Evolutionary conservation across 2,888 invertebrate species (phyloP).

Genomic region (Zhuqinia jingwanae): DNA sequence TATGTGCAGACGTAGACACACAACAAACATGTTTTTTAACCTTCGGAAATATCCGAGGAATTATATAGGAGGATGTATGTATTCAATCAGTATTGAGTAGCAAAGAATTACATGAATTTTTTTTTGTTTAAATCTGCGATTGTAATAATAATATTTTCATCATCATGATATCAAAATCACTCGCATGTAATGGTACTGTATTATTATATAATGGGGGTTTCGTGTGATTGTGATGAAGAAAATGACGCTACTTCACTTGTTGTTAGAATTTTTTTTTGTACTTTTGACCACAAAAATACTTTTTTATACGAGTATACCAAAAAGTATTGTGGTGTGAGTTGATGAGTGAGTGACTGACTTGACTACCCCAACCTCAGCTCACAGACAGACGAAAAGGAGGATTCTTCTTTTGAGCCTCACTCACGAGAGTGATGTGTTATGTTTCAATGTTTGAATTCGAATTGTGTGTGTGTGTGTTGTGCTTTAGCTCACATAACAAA

Average conservation of each 20-base stretch:
- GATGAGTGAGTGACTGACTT: not conserved
- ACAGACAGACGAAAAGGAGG: no score
- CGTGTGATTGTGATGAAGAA: slow-evolving; percentile 62
- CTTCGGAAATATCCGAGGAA: not conserved
- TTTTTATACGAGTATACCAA: slow-evolving; percentile 4
- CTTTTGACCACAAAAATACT: slow-evolving; percentile 10
- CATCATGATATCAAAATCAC: slow-evolving; percentile 40
- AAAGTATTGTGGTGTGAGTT: slow-evolving; percentile 19
- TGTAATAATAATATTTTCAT: not conserved
- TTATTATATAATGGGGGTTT: slow-evolving; percentile 49
- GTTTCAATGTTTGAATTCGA: no score
- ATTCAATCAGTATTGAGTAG: no score
- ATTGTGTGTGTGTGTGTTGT: no score
- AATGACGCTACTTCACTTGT: slow-evolving; percentile 46
- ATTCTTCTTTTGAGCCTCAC: not conserved
- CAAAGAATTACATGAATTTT: no score
- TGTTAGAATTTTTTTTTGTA: not conserved
- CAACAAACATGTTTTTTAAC: not conserved
- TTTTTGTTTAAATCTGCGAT: no score
- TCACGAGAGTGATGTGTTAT: slow-evolving; percentile 1
- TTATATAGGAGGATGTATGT: no score
- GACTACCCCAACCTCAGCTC: not conserved
- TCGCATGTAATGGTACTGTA: slow-evolving; percentile 38
- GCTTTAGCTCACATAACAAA: no score
- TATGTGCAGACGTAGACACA: not conserved